Base-by-base conservation (phyloP, 2,888 invertebrate genomes). In the Tiphia femorata region DNA sequence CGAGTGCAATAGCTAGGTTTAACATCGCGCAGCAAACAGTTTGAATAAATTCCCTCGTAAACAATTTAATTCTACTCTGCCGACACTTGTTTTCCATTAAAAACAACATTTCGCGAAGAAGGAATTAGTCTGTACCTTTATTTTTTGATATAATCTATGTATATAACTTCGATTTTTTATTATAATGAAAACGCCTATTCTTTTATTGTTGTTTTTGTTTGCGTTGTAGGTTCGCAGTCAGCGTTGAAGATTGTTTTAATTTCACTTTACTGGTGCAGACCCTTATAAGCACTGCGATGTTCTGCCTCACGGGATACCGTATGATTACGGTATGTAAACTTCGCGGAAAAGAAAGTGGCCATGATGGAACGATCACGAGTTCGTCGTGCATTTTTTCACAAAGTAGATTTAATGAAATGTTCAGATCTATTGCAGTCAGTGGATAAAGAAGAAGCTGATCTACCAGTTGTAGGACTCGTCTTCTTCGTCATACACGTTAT, bases 291-390 rank as follows among this genome's bases (percentile, higher is more conserved):
- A 60, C 63, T 0, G 40, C 64, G 3, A 61, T 64, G 14, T 58
- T 68, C 25, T 76, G 70, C 21, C 44, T 72, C 1, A 70, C 69
- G 30, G 75, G 67, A 40, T 77, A 65, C 27, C 66, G 54, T 6
- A 58, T 66, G 51, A 54, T 70, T 33, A 54, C 51, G 25, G 74
- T 71, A 54, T 1, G 5, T 44, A 23, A 42, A 19, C 7, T 29
- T 29, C 19, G 19, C 7, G 2, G 12, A 29, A 17, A 10, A 16
- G 2, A 29, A n/a, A n/a, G n/a, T n/a, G n/a, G n/a, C n/a, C n/a
- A n/a, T n/a, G n/a, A n/a, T n/a, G n/a, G n/a, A n/a, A n/a, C n/a
- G n/a, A n/a, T n/a, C n/a, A n/a, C n/a, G n/a, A n/a, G n/a, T n/a
- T n/a, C n/a, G n/a, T n/a, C n/a, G n/a, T n/a, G n/a, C n/a, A n/a